Conservation (phyloP, 2,888 invertebrate genomes). For the Xanthia togata region DNA sequence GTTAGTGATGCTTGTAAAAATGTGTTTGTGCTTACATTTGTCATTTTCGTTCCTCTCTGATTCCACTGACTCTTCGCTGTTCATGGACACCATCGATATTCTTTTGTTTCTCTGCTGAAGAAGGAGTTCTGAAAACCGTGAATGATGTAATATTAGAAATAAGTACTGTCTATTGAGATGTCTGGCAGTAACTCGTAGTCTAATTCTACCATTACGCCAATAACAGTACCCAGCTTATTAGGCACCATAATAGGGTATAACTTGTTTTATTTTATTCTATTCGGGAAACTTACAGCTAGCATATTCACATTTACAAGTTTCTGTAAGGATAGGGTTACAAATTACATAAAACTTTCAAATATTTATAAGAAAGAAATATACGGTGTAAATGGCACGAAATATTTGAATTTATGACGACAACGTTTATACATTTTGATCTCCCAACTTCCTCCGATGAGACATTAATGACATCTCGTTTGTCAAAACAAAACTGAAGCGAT, state of each 20-base stretch:
- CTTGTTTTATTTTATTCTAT: too few relatives aligned
- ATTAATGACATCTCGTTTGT: slow-evolving; percentile 61
- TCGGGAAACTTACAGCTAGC: neutral
- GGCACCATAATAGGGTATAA: neutral
- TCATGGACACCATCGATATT: slow-evolving; percentile 85
- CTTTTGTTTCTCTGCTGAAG: slow-evolving; percentile 86
- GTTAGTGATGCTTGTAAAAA: slow-evolving; percentile 6
- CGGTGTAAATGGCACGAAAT: slow-evolving; percentile 32
- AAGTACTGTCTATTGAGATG: neutral
- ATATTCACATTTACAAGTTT: neutral
- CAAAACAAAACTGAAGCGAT: slow-evolving; percentile 59
- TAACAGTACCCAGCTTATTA: neutral
- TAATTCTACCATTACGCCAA: neutral
- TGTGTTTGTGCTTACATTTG: slow-evolving; percentile 81
- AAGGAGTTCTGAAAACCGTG: slow-evolving; percentile 82
- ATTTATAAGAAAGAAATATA: neutral
- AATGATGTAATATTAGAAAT: slow-evolving; percentile 4
- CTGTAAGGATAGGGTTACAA: neutral
- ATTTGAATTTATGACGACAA: slow-evolving; percentile 39
- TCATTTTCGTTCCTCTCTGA: slow-evolving; percentile 82
- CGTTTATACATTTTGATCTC: slow-evolving; percentile 49
- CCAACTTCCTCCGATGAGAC: slow-evolving; percentile 53
- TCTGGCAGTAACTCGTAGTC: neutral
- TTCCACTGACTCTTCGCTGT: slow-evolving; percentile 83
- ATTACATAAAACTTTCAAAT: neutral